phyloP scores from a whole-genome alignment of 2,113 vertebrate genomes.

The Poeciliopsis retropinna region DNA sequence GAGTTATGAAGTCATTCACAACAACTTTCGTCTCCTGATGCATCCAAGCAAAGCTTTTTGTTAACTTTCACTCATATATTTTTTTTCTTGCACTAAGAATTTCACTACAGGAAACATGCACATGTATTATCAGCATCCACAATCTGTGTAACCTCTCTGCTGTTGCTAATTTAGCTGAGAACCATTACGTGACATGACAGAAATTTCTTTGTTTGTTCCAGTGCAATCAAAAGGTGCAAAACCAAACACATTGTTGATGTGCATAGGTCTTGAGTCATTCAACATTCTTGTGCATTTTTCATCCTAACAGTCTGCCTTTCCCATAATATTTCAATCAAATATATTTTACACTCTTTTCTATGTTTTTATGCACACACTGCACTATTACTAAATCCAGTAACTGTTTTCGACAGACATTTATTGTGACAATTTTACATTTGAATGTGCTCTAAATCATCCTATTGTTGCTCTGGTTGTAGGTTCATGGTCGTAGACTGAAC shows the following conservation, averaged over 20 bases:
- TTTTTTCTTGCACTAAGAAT: neutral
- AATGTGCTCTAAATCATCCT: no score
- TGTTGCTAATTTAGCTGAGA: neutral
- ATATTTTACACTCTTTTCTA: no score
- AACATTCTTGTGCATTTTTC: no score
- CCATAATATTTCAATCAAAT: no score
- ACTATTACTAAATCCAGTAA: no score
- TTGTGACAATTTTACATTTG: no score
- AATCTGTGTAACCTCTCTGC: conserved; percentile 8
- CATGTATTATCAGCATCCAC: conserved; percentile 26
- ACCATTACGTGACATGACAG: neutral
- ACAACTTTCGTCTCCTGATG: conserved; percentile 44
- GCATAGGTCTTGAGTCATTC: neutral
- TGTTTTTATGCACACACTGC: no score
- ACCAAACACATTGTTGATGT: neutral
- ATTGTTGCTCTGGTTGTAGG: no score
- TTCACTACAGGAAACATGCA: conserved; percentile 9
- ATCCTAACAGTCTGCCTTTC: no score
- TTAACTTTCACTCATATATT: conserved; percentile 13
- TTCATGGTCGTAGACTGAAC: no score
- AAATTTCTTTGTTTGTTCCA: neutral
- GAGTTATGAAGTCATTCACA: conserved; percentile 52
- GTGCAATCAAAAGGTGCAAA: neutral
- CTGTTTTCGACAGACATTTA: no score
- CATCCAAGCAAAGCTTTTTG: neutral